A percentile compares a stretch with the other conserved stretches of the same genome.
Evolutionary conservation across 1,140 invertebrate genomes (phyloP).

Genomic region (Danaus melanippus): DNA sequence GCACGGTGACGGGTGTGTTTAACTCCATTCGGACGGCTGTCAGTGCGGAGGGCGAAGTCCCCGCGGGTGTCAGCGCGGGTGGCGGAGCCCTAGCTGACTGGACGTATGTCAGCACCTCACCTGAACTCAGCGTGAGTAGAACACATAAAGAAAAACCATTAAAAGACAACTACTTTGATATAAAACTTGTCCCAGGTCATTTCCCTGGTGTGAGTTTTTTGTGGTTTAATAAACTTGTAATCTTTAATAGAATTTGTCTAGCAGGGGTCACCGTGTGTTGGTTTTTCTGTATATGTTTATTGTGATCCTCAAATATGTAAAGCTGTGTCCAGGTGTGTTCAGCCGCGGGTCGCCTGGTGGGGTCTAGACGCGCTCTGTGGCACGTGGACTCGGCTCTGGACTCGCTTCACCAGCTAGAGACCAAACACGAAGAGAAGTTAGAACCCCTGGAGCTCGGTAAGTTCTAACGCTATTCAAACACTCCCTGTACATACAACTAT

Average conservation of each 20-base stretch:
- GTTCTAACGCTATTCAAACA: too few species aligned
- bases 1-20: constrained; percentile 67
- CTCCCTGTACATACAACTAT: too few species aligned
- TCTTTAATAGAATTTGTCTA: too few species aligned
- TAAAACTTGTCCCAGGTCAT: too few species aligned
- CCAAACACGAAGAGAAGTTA: too few species aligned
- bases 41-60: constrained; percentile 46
- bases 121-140: constrained; percentile 40
- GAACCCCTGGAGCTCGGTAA: too few species aligned
- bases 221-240: too few species aligned
- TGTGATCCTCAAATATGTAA: neutral
- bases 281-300: neutral
- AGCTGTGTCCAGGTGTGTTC: constrained; percentile 32
- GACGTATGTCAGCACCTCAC: constrained; percentile 43
- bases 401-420: constrained; percentile 26
- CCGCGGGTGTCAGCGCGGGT: neutral
- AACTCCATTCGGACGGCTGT: constrained; percentile 65
- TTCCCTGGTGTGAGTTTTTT: neutral
- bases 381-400: constrained; percentile 53
- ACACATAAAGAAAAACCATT: too few species aligned
- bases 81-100: constrained; percentile 30
- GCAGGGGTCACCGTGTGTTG: too few species aligned
- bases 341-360: constrained; percentile 39
- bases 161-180: too few species aligned
- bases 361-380: constrained; percentile 34